Percentiles rank a stretch among this genome's conserved stretches.
Evolutionary conservation across 2,797 vertebrate species (phyloP).

Genomic region (Poeciliopsis presidionis): DNA sequence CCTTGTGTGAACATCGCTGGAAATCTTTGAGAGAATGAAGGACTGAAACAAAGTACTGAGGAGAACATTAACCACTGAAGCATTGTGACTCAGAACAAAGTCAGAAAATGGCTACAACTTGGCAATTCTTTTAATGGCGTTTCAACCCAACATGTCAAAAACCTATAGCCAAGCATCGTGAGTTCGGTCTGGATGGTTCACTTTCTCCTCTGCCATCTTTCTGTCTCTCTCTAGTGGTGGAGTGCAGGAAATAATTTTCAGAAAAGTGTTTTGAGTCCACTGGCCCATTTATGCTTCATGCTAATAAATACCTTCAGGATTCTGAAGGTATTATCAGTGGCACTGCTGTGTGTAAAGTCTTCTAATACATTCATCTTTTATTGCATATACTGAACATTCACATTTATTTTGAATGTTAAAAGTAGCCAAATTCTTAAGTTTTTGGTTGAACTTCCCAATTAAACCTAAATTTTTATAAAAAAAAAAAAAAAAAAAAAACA

Average conservation of each 20-base stretch:
- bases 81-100: conserved; percentile 33
- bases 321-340: background rate
- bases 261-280: background rate
- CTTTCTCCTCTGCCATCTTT: conserved; percentile 31
- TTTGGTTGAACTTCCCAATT: background rate
- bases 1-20: conserved; percentile 3
- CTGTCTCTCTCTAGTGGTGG: conserved; percentile 71
- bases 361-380: background rate
- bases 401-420: background rate
- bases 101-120: background rate
- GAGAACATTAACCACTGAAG: conserved; percentile 48
- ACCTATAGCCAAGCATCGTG: conserved; percentile 3
- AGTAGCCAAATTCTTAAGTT: background rate
- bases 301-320: background rate
- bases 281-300: background rate
- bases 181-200: conserved; percentile 30
- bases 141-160: conserved; percentile 18
- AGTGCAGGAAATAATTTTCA: conserved; percentile 23
- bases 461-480: background rate
- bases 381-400: background rate
- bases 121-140: conserved; percentile 39
- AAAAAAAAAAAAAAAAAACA: background rate
- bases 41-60: conserved; percentile 38
- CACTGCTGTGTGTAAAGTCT: background rate
- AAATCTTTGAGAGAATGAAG: conserved; percentile 16